phyloP scores from a whole-genome alignment of 2,113 vertebrate genomes.

The Silurus asotus region DNA sequence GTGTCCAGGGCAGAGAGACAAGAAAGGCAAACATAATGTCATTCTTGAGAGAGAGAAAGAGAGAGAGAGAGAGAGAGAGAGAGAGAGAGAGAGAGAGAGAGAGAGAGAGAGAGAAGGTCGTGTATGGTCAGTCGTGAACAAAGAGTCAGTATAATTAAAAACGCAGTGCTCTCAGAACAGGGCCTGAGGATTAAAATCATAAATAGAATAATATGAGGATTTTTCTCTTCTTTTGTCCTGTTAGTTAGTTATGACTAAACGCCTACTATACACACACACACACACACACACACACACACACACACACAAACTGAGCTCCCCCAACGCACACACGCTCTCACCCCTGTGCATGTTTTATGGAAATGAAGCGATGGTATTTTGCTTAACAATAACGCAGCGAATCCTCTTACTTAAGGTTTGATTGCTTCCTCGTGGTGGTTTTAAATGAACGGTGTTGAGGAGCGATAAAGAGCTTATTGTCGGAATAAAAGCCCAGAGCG shows the following conservation, averaged over 20 bases:
- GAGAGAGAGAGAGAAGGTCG: conserved; percentile 23
- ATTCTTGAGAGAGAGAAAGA: conserved; percentile 58
- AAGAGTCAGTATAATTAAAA: conserved; percentile 59
- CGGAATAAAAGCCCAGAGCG: conserved; percentile 82
- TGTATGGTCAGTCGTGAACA: conserved; percentile 46
- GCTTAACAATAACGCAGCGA: conserved; percentile 82
- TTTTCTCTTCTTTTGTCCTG: conserved; percentile 65
- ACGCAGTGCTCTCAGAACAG: conserved; percentile 22
- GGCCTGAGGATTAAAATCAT: conserved; percentile 9
- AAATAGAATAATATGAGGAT: conserved; percentile 63
- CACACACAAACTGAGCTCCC: conserved; percentile 25
- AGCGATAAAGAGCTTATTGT: conserved; percentile 86
- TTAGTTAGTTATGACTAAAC: conserved; percentile 70
- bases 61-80: conserved; percentile 44
- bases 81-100: conserved; percentile 45
- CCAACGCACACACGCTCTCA: not conserved
- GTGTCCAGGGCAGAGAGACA: conserved; percentile 74
- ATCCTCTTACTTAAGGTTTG: conserved; percentile 85
- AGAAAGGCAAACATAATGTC: conserved; percentile 76
- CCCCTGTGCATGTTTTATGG: conserved; percentile 71
- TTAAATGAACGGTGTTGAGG: conserved; percentile 84
- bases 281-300: conserved; percentile 5
- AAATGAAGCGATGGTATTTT: conserved; percentile 78
- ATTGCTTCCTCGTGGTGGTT: conserved; percentile 82
- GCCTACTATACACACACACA: not conserved